These are phyloP conservation scores for Papilio machaon DNA, from an alignment of 1,140 invertebrate species.

Conservation along the genomic window DNA sequence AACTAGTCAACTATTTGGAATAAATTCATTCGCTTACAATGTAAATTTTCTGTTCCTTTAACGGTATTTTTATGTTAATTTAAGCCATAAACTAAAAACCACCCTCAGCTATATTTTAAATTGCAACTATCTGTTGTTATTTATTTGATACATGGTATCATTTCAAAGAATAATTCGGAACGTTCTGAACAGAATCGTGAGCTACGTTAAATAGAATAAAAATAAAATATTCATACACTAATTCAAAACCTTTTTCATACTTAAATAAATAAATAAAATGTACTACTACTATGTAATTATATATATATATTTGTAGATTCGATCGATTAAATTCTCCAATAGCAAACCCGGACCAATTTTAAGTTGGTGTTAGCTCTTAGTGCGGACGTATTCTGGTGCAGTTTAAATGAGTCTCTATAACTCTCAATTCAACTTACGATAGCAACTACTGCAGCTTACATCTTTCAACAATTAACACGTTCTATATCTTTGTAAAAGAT, in stretches of 20 bases:
- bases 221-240: too few species aligned
- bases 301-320: neutral
- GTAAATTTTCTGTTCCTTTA: constrained; percentile 12
- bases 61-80: constrained; percentile 18
- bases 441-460: neutral
- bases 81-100: constrained; percentile 1
- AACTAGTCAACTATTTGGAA: neutral
- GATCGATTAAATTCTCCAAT: neutral
- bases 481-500: neutral
- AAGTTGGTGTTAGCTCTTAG: neutral
- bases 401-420: constrained; percentile 15
- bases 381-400: neutral
- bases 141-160: neutral
- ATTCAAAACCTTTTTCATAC: too few species aligned
- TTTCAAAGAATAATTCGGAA: neutral
- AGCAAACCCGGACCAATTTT: neutral
- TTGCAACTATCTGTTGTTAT: neutral
- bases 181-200: too few species aligned
- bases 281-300: too few species aligned
- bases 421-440: neutral
- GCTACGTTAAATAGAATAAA: too few species aligned
- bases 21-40: constrained; percentile 3
- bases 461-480: neutral
- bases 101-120: neutral
- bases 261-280: too few species aligned